A percentile compares a stretch with the other conserved stretches of the same genome.
These are phyloP conservation scores for Morone chrysops DNA, from an alignment of 2,113 vertebrate species.

Conservation along the genomic window DNA sequence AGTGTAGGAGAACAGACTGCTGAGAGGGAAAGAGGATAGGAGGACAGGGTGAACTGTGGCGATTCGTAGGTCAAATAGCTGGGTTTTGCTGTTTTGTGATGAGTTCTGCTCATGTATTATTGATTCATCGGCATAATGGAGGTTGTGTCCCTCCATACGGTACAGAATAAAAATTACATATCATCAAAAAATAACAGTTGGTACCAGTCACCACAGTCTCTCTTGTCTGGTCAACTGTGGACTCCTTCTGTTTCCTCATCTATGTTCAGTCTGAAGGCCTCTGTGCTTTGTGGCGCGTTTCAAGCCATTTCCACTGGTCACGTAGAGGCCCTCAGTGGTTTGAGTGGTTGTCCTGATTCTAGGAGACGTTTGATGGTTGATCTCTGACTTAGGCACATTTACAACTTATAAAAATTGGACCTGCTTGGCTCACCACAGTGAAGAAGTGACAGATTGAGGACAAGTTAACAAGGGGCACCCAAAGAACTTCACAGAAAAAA, in stretches of 20 bases:
- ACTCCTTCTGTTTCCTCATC: constrained; percentile 31
- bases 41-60: constrained; percentile 42
- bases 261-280: constrained; percentile 26
- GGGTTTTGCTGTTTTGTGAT: constrained; percentile 71
- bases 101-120: constrained; percentile 77
- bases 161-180: constrained; percentile 68
- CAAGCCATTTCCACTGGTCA: constrained; percentile 2
- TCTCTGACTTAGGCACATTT: neutral
- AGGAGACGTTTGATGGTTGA: neutral
- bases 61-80: constrained; percentile 65
- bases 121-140: constrained; percentile 71
- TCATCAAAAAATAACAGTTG: constrained; percentile 71
- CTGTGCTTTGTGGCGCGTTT: constrained; percentile 12
- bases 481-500: neutral
- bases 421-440: neutral
- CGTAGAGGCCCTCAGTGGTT: neutral
- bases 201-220: constrained; percentile 54
- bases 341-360: neutral
- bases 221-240: constrained; percentile 35
- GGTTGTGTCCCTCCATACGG: constrained; percentile 69
- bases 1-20: constrained; percentile 42
- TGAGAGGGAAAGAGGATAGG: constrained; percentile 31
- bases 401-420: constrained; percentile 3
- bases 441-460: neutral
- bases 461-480: neutral